A percentile compares a stretch with the other conserved stretches of the same genome.
Conservation (phyloP, 1,140 invertebrate species). For the Coelopa frigida region DNA sequence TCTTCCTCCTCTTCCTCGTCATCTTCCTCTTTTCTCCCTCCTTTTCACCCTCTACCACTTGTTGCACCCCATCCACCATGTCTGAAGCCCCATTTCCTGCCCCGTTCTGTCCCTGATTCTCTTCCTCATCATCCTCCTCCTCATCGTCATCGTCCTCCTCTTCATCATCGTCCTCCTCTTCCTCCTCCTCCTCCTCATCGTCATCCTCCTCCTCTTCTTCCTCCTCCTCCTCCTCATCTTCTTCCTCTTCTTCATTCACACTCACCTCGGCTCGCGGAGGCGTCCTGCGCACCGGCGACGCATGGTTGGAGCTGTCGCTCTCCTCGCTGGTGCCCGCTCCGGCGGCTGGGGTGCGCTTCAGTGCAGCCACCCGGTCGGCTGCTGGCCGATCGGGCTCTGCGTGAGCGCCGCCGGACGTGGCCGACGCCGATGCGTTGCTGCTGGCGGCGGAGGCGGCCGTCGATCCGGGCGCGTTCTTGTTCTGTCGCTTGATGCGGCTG, state of each 20-base stretch:
- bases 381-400: conserved; percentile 30
- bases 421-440: conserved; percentile 33
- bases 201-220: conserved; percentile 55
- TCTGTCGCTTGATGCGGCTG: conserved; percentile 78
- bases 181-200: conserved; percentile 42
- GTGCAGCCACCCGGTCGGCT: conserved; percentile 44
- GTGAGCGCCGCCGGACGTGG: neutral
- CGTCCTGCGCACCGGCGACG: conserved; percentile 48
- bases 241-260: conserved; percentile 46
- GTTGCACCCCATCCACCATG: conserved; percentile 8
- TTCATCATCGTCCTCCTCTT: neutral
- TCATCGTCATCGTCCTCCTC: conserved; percentile 1
- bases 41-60: conserved; percentile 15
- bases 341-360: conserved; percentile 33
- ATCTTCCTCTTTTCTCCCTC: conserved; percentile 16
- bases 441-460: conserved; percentile 49
- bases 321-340: conserved; percentile 43
- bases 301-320: conserved; percentile 41
- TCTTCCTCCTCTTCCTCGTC: conserved; percentile 13
- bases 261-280: conserved; percentile 60
- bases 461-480: conserved; percentile 63
- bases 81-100: neutral
- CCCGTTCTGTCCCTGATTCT: neutral
- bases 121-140: no score
- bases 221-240: no score